Conservation (phyloP, 2,888 invertebrate genomes). For the Melikaiella ostensackeni region DNA sequence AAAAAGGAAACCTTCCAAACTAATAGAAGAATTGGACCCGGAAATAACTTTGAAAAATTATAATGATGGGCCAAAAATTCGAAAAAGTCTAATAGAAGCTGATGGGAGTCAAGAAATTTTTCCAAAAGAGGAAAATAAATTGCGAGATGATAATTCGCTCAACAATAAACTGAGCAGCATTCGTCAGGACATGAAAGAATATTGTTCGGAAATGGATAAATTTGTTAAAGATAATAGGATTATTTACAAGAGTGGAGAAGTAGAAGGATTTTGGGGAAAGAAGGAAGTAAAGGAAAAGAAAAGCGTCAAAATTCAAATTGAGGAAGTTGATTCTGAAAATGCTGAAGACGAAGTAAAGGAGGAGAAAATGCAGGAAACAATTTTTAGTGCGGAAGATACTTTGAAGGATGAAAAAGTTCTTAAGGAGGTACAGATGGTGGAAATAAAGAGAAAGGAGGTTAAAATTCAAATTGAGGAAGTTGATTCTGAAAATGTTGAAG, state of each 20-base stretch:
- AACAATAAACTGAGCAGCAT: conserved; percentile 58
- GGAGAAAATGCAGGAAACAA: not conserved
- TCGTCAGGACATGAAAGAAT: conserved; percentile 62
- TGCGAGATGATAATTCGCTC: conserved; percentile 37
- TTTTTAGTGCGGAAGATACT: conserved; percentile 13
- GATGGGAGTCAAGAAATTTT: not conserved
- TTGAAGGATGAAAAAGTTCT: conserved; percentile 49
- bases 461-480: not conserved
- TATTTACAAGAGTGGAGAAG: not conserved
- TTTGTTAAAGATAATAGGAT: conserved; percentile 62
- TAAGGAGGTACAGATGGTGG: conserved; percentile 42
- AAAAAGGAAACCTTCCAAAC: not conserved
- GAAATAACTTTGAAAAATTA: not conserved
- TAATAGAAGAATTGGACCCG: not conserved
- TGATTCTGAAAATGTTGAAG: not conserved
- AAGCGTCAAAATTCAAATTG: not conserved
- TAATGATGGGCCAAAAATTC: not conserved
- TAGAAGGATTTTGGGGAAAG: not conserved
- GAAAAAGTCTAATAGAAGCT: not conserved
- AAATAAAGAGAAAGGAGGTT: not conserved
- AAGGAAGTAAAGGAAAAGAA: not conserved
- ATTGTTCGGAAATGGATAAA: conserved; percentile 58
- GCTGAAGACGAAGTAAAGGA: not conserved
- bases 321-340: not conserved
- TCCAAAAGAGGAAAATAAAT: not conserved